Conservation (phyloP, 2,113 vertebrate species). For the Ivindomyrus marchei region DNA sequence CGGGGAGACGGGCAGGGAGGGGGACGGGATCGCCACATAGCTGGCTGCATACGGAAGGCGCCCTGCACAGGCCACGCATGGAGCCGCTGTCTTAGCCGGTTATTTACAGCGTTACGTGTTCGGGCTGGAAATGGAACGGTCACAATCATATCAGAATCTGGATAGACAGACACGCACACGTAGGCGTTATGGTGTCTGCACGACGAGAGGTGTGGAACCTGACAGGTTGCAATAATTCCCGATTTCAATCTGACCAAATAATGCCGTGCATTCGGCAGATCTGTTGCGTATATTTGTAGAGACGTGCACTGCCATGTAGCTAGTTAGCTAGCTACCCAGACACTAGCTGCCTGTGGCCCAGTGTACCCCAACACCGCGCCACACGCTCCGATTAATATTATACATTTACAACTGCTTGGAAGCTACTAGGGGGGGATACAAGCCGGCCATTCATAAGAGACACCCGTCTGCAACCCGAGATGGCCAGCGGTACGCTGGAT, state of each 20-base stretch:
- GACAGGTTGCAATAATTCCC: neutral
- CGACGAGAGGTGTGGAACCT: neutral
- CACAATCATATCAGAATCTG: neutral
- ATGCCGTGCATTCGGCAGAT: neutral
- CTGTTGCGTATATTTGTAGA: neutral
- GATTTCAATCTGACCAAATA: neutral
- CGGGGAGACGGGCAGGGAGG: neutral
- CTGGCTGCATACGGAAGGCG: neutral
- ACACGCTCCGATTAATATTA: neutral
- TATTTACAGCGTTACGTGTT: neutral
- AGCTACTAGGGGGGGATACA: neutral
- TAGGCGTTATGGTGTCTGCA: neutral
- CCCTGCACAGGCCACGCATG: constrained; percentile 7
- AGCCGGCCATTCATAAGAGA: neutral
- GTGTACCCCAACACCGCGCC: neutral
- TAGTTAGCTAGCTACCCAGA: neutral
- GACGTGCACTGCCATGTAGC: neutral
- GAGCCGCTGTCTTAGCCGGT: neutral
- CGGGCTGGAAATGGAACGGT: neutral
- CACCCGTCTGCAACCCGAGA: neutral
- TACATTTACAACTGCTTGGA: neutral
- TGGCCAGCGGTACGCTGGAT: neutral
- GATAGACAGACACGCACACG: neutral
- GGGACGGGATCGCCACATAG: neutral
- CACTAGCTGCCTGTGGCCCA: neutral